Percentiles rank a stretch among this genome's conserved stretches.
Conservation (phyloP, 1,140 invertebrate species). For the Carposina sasakii region DNA sequence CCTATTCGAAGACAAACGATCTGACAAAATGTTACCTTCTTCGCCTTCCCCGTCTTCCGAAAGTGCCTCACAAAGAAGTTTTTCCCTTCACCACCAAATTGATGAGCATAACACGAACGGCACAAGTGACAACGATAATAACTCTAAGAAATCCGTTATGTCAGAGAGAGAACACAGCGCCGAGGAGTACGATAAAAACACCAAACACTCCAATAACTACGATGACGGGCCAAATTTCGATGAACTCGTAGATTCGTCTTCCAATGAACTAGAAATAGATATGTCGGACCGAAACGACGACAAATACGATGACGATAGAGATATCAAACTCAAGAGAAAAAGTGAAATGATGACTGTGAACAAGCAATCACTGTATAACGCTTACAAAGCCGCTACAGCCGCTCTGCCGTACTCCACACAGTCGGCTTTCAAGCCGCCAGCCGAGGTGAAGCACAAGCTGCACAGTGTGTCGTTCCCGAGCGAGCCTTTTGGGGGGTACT, state of each 20-base stretch:
- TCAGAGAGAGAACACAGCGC: conserved; percentile 61
- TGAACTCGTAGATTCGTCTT: conserved; percentile 84
- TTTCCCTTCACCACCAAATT: conserved; percentile 35
- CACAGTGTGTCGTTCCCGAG: conserved; percentile 58
- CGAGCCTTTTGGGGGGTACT: conserved; percentile 58
- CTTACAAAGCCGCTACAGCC: conserved; percentile 71
- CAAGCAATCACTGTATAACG: conserved; percentile 68
- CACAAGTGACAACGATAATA: conserved; percentile 38
- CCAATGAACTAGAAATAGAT: conserved; percentile 85
- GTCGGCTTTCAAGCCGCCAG: conserved; percentile 84
- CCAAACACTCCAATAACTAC: conserved; percentile 73
- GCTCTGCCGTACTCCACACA: conserved; percentile 77
- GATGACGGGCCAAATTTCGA: conserved; percentile 85
- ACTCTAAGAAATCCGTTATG: conserved; percentile 34
- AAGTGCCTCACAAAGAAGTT: conserved; percentile 78
- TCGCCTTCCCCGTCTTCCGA: conserved; percentile 75
- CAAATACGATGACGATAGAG: conserved; percentile 62
- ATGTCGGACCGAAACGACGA: conserved; percentile 79
- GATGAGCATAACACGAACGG: conserved; percentile 37
- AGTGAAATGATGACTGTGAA: conserved; percentile 63
- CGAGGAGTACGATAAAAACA: conserved; percentile 53
- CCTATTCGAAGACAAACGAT: conserved; percentile 87
- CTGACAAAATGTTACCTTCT: conserved; percentile 77
- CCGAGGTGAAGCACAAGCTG: conserved; percentile 71
- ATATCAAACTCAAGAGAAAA: conserved; percentile 63